Percentiles rank a stretch among this genome's conserved stretches.
Evolutionary conservation across 1,140 invertebrate species (phyloP).

Genomic region (Bombyx mori): ASM3026992v2 NC_085124.1:414001-414500

Average conservation of each 20-base stretch:
- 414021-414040: conserved; percentile 78
- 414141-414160: no score
- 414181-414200: no score
- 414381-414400: conserved; percentile 79
- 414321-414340: conserved; percentile 66
- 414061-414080: conserved; percentile 79
- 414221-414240: no score
- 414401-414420: conserved; percentile 80
- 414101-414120: no score
- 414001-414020: conserved; percentile 73
- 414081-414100: conserved; percentile 63
- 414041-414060: conserved; percentile 79
- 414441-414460: conserved; percentile 84
- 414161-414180: no score
- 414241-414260: no score
- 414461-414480: conserved; percentile 83
- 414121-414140: no score
- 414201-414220: no score
- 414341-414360: conserved; percentile 76
- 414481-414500: conserved; percentile 89
- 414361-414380: conserved; percentile 77
- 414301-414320: conserved; percentile 41
- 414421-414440: conserved; percentile 82
- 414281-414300: no score
- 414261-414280: no score